Base-by-base conservation (phyloP, 1,140 invertebrate species). In the Dreissena rostriformis region DNA sequence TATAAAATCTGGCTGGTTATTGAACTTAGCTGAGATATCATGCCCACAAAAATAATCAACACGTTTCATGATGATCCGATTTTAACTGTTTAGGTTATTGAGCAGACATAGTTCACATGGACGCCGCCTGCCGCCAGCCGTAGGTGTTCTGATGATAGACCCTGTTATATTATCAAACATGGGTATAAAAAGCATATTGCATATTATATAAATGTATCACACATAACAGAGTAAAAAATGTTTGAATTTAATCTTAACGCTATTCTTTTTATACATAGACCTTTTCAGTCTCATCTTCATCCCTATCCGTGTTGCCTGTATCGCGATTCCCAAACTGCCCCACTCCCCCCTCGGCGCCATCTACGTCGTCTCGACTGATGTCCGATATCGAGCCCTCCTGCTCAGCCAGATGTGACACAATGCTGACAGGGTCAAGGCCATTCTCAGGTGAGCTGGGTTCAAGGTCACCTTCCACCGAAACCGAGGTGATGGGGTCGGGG, bases 371-470 rank as follows among this genome's bases (percentile, higher is more conserved):
- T 63, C 15, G 29, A 70, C 53, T 78, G 52, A 89, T 88, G 53
- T 89, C 88, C 0, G 88, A 90, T 72, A 89, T 86, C 1, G 89
- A 89, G 24, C 77, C 82, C 63, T 90, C 89, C 67, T 90, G 89
- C 51, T 87, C 72, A 52, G 89, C 89, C n/a, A 90, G 68, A 71
- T 89, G 89, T 22, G 89, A 89, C 14, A 87, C 52, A 14, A 88
- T 52, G 66, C 84, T 88, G 19, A 89, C 78, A n/a, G 88, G 88
- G 66, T 89, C 87, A 10, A 86, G 85, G n/a, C 65, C 67, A 39
- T 88, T 89, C 68, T 90, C 88, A 15, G 89, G 88, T 7, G 89
- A 89, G 79, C 88, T 89, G 24, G 84, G 81, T 78, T 89, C 88
- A 28, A 86, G 55, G 53, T 88, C 85, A 51, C 66, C 79, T 29